Base-by-base conservation (phyloP, 2,113 vertebrate genomes). In the Rhinopomastus cyanomelas region DNA sequence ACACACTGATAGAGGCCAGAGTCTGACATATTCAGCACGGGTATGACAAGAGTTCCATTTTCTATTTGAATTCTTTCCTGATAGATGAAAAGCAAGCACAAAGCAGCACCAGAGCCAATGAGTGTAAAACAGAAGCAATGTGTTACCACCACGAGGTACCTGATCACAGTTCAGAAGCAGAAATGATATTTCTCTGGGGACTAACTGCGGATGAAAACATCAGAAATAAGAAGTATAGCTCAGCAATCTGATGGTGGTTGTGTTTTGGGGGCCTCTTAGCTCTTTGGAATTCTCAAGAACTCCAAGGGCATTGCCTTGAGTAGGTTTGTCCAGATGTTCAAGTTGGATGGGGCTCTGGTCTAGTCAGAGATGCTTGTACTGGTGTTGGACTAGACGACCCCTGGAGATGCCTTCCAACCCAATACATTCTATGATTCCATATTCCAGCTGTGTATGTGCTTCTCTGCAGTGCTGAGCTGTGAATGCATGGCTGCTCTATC, bases 1-100 rank as follows among this genome's bases (percentile, higher is more conserved):
- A 98, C 95, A 27, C 98, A 99, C 83, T 99, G 98, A 96, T 98
- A 99, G 97, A 99, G 96, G 46, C 98, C 98, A 21, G 98, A 98
- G 84, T 99, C 98, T 32, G 96, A 96, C 81, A 98, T 74, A 51
- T 97, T 98, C 72, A 99, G 96, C 95, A 88, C 88, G n/a, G 96
- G 95, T 89, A 99, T 98, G 82, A 92, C 94, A 69, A 99, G 96
- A 71, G 95, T 97, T 27, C 98, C 98, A 29, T 98, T 98, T 87
- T 98, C 97, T 87, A 98, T 96, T 42, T 97, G 97, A 91, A 98
- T 97, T 96, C 98, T 98, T 60, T 96, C 98, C 99, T 99, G 96
- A 48, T 60, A 81, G 95, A 90, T 53, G 84, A 78, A 87, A 85
- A 30, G 53, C n/a, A 85, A 90, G 27, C 16, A 18, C 56, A 84